Evolutionary conservation across 2,888 invertebrate species (phyloP), one percentile per base, ranked within the genome.

Genomic region (Euplexia lucipara): DNA sequence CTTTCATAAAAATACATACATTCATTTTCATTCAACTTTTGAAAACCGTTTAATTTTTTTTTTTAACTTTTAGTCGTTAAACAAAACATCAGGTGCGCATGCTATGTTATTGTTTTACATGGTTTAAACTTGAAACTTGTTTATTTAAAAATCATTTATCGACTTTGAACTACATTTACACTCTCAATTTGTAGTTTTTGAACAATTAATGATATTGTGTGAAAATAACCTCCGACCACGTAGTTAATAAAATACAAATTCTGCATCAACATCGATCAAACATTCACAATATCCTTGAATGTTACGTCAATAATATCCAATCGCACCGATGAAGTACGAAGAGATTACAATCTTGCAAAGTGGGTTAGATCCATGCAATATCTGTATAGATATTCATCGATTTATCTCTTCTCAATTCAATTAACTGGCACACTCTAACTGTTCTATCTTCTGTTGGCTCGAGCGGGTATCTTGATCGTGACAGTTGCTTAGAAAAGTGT

Each of bases 301-400:
- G 12, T 34, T 39, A 66, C n/a, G 2, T 20, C 30, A 47, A 48
- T 37, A 45, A 32, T 18, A 26, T 34, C 26, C 6, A 16, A 8
- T 61, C n/a, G 16, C 9, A 30, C 16, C 12, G 22, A 52, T 35
- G 16, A 57, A 22, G 41, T n/a, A 42, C 5, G 1, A n/a, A n/a
- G 14, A 35, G 3, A 44, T 66, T 49, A 16, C 7, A 4, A 16
- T 30, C 16, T 22, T 5, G 41, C 8, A 42, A 42, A 42, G n/a
- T 47, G 20, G 16, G 30, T 47, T 30, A 16, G 35, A 60, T 20
- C 32, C 18, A 26, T 48, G 48, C 10, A 30, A 67, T 45, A 7
- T 49, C 35, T 48, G 14, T 39, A 30, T 39, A n/a, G n/a, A 20
- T 47, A 16, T 70, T 30, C 35, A 32, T 51, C 26, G 26, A 65